These are phyloP conservation scores for Drusus annulatus DNA, from an alignment of 1,140 invertebrate genomes.

Conservation along the genomic window DNA sequence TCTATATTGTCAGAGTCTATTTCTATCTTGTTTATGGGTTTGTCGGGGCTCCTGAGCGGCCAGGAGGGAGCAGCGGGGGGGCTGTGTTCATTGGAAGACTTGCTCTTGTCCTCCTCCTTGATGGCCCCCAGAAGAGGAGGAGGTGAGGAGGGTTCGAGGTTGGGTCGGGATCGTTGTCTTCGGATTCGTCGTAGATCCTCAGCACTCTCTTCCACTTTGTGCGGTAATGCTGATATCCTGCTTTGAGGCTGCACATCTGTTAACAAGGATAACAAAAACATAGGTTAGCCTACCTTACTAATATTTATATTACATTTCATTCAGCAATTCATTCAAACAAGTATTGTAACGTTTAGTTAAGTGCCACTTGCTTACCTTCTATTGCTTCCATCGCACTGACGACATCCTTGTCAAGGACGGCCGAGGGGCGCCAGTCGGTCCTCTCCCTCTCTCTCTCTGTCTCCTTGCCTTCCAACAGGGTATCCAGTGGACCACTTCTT, in stretches of 20 bases:
- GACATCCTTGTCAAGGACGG: slow-evolving; percentile 85
- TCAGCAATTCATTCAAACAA: too few relatives aligned
- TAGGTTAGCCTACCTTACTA: not conserved
- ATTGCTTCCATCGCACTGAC: slow-evolving; percentile 89
- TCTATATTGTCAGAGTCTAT: slow-evolving; percentile 94
- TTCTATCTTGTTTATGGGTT: slow-evolving; percentile 81
- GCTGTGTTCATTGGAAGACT: slow-evolving; percentile 52
- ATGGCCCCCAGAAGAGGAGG: slow-evolving; percentile 70
- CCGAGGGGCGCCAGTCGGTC: slow-evolving; percentile 83
- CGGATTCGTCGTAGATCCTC: slow-evolving; percentile 69
- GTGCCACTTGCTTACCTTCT: slow-evolving; percentile 74
- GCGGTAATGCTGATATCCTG: slow-evolving; percentile 84
- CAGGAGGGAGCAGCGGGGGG: not conserved
- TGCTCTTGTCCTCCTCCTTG: slow-evolving; percentile 72
- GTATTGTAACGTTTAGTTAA: not conserved
- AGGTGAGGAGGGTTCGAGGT: slow-evolving; percentile 56
- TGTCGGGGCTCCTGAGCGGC: slow-evolving; percentile 60
- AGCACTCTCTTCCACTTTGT: slow-evolving; percentile 76
- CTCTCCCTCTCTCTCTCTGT: slow-evolving; percentile 39
- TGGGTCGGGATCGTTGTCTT: slow-evolving; percentile 68
- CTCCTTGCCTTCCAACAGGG: slow-evolving; percentile 76
- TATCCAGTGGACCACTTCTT: slow-evolving; percentile 78
- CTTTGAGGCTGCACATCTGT: slow-evolving; percentile 80
- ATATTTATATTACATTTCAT: too few relatives aligned
- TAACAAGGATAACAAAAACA: slow-evolving; percentile 32